Percentiles rank a stretch among this genome's conserved stretches.
These are phyloP conservation scores for Hyposmocoma kahamanoa DNA, from an alignment of 1,140 invertebrate genomes.

Conservation along the genomic window DNA sequence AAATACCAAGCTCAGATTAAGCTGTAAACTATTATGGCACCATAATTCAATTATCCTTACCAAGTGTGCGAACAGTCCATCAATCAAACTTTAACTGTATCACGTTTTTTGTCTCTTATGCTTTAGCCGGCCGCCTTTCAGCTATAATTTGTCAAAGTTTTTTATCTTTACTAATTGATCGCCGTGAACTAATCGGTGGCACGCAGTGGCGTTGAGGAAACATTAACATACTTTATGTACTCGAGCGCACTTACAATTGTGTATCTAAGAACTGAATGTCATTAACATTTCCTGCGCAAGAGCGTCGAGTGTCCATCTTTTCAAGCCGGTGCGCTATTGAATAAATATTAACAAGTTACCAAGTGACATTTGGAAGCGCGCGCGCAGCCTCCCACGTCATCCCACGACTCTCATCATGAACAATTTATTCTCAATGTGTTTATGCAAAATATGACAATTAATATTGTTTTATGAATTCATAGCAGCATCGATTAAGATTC, in stretches of 20 bases:
- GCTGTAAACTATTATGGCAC: conserved; percentile 42
- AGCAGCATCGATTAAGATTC: conserved; percentile 52
- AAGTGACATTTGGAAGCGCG: conserved; percentile 55
- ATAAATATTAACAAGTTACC: conserved; percentile 67
- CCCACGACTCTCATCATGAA: conserved; percentile 32
- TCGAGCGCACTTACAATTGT: conserved; percentile 23
- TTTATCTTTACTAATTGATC: conserved; percentile 48
- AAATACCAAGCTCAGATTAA: conserved; percentile 25
- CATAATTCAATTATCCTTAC: conserved; percentile 63
- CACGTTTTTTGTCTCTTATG: conserved; percentile 50
- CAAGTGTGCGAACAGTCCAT: conserved; percentile 47
- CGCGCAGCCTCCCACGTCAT: conserved; percentile 35
- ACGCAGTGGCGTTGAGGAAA: conserved; percentile 24
- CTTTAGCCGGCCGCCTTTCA: conserved; percentile 46
- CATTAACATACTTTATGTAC: conserved; percentile 38
- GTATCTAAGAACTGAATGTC: conserved; percentile 57
- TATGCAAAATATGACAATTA: conserved; percentile 59
- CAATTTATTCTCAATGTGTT: conserved; percentile 50
- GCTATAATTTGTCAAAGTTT: conserved; percentile 60
- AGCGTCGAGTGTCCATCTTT: conserved; percentile 54
- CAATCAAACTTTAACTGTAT: conserved; percentile 70
- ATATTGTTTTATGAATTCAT: conserved; percentile 56
- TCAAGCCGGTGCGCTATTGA: conserved; percentile 54
- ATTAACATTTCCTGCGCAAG: conserved; percentile 60
- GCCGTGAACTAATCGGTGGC: conserved; percentile 28